Evolutionary conservation across 2,113 vertebrate species (phyloP).

Genomic region (Sinosuthora webbiana): DNA sequence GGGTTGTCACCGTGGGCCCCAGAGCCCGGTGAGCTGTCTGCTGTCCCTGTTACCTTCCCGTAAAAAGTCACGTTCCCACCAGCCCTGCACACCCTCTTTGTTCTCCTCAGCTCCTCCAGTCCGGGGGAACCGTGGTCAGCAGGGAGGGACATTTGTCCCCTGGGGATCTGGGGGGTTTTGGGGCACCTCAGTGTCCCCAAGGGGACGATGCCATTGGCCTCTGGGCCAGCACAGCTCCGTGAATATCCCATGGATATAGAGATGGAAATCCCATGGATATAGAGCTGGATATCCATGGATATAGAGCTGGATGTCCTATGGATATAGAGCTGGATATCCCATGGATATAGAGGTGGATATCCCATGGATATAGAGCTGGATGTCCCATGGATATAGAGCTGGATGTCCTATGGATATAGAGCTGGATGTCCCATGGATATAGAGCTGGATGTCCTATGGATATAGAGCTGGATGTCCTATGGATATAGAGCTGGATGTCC

Average conservation of each 20-base stretch:
- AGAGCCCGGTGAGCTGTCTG: too few relatives aligned
- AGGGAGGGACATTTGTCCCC: fast-evolving
- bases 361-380: background rate
- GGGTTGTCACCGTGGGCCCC: background rate
- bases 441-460: background rate
- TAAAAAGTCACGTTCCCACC: background rate
- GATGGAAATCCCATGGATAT: background rate
- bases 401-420: background rate
- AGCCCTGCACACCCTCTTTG: background rate
- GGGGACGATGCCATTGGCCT: fast-evolving
- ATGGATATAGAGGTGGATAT: background rate
- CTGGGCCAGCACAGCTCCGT: background rate
- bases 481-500: too few relatives aligned
- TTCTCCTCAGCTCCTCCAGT: background rate
- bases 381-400: background rate
- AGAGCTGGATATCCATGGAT: background rate
- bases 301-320: background rate
- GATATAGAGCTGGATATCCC: background rate
- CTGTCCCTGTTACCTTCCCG: background rate
- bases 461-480: too few relatives aligned
- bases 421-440: background rate
- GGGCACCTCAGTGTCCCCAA: background rate
- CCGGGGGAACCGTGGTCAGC: too few relatives aligned
- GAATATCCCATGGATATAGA: background rate
- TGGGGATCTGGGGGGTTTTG: fast-evolving